Conservation (phyloP, 2,888 invertebrate species). For the Morpho helenor region DNA sequence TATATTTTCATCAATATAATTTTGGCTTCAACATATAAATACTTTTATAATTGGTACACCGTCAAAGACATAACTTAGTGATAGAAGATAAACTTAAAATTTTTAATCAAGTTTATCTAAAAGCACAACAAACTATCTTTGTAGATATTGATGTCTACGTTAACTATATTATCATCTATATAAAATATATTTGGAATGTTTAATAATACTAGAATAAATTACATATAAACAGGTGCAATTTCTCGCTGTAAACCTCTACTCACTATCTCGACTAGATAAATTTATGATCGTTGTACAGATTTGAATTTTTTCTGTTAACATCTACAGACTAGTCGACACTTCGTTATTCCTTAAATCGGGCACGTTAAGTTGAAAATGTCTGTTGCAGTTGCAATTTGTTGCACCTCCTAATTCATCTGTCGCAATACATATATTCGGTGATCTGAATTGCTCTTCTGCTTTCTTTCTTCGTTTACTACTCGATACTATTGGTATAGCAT, state of each 20-base stretch:
- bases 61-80: conserved; percentile 2
- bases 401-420: conserved; percentile 58
- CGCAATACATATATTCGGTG: conserved; percentile 67
- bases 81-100: conserved; percentile 5
- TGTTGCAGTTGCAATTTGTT: conserved; percentile 63
- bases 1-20: background rate
- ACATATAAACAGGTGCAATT: conserved; percentile 10
- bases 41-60: background rate
- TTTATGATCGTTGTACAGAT: conserved; percentile 29
- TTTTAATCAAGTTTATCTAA: conserved; percentile 9
- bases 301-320: conserved; percentile 20
- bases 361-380: conserved; percentile 67
- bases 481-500: conserved; percentile 46
- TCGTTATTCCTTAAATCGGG: conserved; percentile 61
- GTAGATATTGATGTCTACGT: background rate
- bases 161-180: conserved; percentile 1
- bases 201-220: conserved; percentile 23
- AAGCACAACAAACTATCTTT: conserved; percentile 1
- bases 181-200: conserved; percentile 23
- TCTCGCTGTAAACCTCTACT: conserved; percentile 22
- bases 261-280: conserved; percentile 56
- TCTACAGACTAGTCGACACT: conserved; percentile 59
- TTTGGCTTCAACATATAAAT: background rate
- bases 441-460: conserved; percentile 54
- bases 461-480: conserved; percentile 48